Base-by-base conservation (phyloP, 2,888 invertebrate species). In the Epinotia brunnichana region DNA sequence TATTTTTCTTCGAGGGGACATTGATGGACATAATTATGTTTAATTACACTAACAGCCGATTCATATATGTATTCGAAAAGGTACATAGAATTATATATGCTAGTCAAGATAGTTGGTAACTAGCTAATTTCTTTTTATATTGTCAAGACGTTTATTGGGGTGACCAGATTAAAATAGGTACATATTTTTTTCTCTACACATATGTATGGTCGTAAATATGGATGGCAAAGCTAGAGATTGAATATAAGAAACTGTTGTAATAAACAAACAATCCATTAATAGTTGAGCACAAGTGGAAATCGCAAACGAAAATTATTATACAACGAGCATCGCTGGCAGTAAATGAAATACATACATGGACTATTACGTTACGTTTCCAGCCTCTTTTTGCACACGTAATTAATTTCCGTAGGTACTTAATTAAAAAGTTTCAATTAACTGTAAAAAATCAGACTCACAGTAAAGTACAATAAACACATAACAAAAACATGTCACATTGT, bases 1-100 rank as follows among this genome's bases (percentile, higher is more conserved):
- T 24, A 13, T 21, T 41, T n/a, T 64, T 64, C 21, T 66, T 41
- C 15, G n/a, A 56, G 19, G 53, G 19, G n/a, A 62, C 21, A 63
- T 35, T 63, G 41, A 48, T 51, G 35, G 29, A 63, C 29, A 21
- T 11, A 44, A n/a, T 51, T 35, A 35, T 51, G 9, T 48, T n/a
- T 35, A 10, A 35, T 24, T 13, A 61, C 5, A 53, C n/a, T 44
- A 13, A 61, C 41, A 44, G 15, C 44, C 15, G 44, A 13, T 13
- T 10, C 3, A 2, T 44, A 2, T 5, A 4, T 29, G 5, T 44
- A 44, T 44, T 44, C 44, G 10, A 44, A 44, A 44, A 2, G 15
- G 13, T 44, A 44, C 15, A 44, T 15, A 13, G 44, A 44, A 15
- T 13, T 3, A 3, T 44, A 15, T 2, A 44, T 44, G 44, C 44